phyloP scores from a whole-genome alignment of 2,888 invertebrate genomes.

The Drosophila neonasuta region DNA sequence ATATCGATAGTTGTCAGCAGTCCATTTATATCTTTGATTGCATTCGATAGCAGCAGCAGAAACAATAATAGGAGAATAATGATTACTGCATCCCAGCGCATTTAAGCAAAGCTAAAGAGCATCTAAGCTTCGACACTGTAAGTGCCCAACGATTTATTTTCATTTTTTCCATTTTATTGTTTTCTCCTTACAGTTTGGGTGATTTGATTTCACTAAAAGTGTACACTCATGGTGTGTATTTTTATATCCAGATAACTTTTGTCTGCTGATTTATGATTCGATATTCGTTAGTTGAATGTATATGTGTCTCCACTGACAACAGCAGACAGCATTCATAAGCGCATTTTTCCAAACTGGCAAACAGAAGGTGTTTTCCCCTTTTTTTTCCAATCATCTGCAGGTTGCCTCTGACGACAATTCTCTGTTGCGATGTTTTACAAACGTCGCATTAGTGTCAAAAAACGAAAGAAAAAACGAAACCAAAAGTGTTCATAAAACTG shows the following conservation, averaged over 20 bases:
- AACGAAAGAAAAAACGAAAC: slow-evolving; percentile 30
- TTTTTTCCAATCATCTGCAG: slow-evolving; percentile 33
- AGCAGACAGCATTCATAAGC: slow-evolving; percentile 53
- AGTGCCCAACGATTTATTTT: neutral
- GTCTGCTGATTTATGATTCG: slow-evolving; percentile 62
- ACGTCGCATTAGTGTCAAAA: slow-evolving; percentile 73
- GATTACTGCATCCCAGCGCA: neutral
- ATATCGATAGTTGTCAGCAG: neutral
- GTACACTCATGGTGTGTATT: neutral
- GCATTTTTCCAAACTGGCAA: slow-evolving; percentile 38
- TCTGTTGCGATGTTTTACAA: slow-evolving; percentile 67
- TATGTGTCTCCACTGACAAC: slow-evolving; percentile 48
- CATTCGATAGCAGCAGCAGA: neutral
- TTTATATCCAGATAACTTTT: slow-evolving; percentile 5
- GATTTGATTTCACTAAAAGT: slow-evolving; percentile 1
- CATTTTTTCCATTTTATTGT: neutral
- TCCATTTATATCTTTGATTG: neutral
- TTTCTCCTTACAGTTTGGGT: neutral
- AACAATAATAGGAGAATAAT: neutral
- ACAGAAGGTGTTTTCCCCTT: slow-evolving; percentile 5
- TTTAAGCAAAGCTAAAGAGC: neutral
- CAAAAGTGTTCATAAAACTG: slow-evolving; percentile 66
- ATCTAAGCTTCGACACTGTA: neutral
- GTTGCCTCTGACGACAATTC: slow-evolving; percentile 36
- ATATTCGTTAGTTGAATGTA: slow-evolving; percentile 54